These are phyloP conservation scores for Drosophila nasuta DNA, from an alignment of 1,140 invertebrate species.

Conservation along the genomic window DNA sequence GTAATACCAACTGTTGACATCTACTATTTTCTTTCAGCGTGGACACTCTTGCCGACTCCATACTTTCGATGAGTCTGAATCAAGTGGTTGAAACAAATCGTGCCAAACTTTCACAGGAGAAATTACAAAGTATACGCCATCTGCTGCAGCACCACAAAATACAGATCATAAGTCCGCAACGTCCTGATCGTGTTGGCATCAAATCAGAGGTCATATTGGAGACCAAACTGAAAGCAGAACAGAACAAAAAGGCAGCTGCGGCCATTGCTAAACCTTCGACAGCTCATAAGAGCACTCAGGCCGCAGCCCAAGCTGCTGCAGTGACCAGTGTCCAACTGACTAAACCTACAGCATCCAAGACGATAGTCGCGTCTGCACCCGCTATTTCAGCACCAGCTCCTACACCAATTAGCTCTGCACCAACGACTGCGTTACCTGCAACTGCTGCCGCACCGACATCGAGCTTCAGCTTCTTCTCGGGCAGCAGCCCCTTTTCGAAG, in stretches of 20 bases:
- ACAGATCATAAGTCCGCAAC: slow-evolving; percentile 72
- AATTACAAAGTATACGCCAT: slow-evolving; percentile 61
- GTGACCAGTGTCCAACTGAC: background rate
- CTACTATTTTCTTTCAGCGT: slow-evolving; percentile 39
- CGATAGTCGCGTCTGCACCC: background rate
- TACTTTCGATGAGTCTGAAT: slow-evolving; percentile 71
- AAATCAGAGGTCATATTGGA: slow-evolving; percentile 83
- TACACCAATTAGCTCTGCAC: background rate
- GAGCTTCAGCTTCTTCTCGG: slow-evolving; percentile 38
- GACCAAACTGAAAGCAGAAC: slow-evolving; percentile 63
- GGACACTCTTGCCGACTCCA: slow-evolving; percentile 77
- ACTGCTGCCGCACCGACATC: slow-evolving; percentile 3
- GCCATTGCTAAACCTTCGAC: slow-evolving; percentile 48
- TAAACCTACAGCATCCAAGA: slow-evolving; percentile 38
- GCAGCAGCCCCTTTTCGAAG: slow-evolving; percentile 65
- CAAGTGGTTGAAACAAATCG: slow-evolving; percentile 63
- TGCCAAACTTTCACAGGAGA: slow-evolving; percentile 60
- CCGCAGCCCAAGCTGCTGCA: slow-evolving; percentile 19
- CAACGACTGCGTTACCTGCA: background rate
- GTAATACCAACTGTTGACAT: background rate
- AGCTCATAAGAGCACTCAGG: slow-evolving; percentile 57
- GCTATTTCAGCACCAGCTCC: too few species aligned
- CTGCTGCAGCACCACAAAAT: slow-evolving; percentile 61
- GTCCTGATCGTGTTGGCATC: slow-evolving; percentile 76
- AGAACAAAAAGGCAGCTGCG: slow-evolving; percentile 42